A percentile compares a stretch with the other conserved stretches of the same genome.
phyloP scores from a whole-genome alignment of 2,888 invertebrate genomes.

The Stenodera caucasica region DNA sequence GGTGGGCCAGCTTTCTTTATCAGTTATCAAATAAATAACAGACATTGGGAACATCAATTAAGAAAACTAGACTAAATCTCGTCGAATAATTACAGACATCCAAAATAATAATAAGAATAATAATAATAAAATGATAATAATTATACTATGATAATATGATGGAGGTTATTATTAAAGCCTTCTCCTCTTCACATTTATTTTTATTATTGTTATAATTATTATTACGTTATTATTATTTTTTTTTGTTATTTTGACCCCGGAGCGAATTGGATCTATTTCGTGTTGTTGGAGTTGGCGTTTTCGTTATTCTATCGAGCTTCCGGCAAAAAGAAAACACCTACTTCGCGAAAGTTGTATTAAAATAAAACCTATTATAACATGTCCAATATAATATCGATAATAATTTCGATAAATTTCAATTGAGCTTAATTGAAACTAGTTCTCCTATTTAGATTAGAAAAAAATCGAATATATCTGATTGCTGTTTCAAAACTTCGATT shows the following conservation, averaged over 20 bases:
- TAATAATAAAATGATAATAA: neutral
- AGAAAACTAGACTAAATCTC: neutral
- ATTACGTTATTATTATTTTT: neutral
- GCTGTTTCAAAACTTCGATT: too few species aligned
- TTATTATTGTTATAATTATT: neutral
- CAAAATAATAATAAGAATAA: neutral
- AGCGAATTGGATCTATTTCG: neutral
- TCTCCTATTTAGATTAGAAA: neutral
- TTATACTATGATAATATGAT: neutral
- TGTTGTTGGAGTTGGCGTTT: neutral
- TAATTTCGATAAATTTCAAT: neutral
- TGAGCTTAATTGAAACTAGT: neutral
- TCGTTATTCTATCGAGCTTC: slow-evolving; percentile 2
- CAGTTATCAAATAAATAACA: neutral
- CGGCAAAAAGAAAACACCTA: slow-evolving; percentile 16
- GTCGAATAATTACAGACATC: neutral
- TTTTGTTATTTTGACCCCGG: neutral
- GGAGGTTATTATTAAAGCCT: neutral
- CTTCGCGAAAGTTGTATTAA: slow-evolving; percentile 11
- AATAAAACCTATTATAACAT: neutral
- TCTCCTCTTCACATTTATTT: neutral
- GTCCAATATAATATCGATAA: neutral
- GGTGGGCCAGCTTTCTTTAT: neutral
- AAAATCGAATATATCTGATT: neutral
- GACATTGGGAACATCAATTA: neutral